These are phyloP conservation scores for Tanaodytes sp. DNA, from an alignment of 2,888 invertebrate genomes.

Conservation along the genomic window DNA sequence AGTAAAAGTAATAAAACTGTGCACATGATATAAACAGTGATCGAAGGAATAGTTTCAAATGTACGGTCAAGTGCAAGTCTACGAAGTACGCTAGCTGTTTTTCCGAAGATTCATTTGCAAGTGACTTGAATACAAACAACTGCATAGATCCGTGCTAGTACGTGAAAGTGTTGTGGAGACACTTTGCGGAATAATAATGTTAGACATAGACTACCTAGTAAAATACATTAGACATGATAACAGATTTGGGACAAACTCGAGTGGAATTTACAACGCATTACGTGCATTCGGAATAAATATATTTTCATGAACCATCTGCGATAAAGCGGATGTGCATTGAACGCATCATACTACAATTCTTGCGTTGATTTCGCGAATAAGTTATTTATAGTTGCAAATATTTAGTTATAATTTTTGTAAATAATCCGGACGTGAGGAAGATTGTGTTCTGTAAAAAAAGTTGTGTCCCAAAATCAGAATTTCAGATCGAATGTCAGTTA, in stretches of 20 bases:
- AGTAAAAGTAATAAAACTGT: no score
- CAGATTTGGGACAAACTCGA: slow-evolving; percentile 46
- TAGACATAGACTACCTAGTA: slow-evolving; percentile 35
- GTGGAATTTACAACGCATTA: slow-evolving; percentile 37
- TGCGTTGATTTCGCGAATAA: neutral
- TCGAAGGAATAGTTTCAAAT: slow-evolving; percentile 27
- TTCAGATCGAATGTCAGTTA: no score
- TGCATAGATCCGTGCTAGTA: slow-evolving; percentile 36
- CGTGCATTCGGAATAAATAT: slow-evolving; percentile 24
- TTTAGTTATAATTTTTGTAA: no score
- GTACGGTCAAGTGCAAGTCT: slow-evolving; percentile 35
- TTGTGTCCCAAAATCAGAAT: no score
- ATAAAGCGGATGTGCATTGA: no score
- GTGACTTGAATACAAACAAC: slow-evolving; percentile 43
- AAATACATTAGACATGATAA: slow-evolving; percentile 38
- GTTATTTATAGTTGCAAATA: no score
- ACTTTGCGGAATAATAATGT: slow-evolving; percentile 41
- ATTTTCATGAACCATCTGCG: slow-evolving; percentile 16
- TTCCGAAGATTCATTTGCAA: slow-evolving; percentile 40
- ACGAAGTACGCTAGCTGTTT: slow-evolving; percentile 34
- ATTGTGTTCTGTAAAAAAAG: no score
- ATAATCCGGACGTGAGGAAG: no score
- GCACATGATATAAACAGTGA: slow-evolving; percentile 4
- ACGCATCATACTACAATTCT: no score
- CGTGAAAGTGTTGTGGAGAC: slow-evolving; percentile 44